phyloP scores from a whole-genome alignment of 1,140 invertebrate species.

The Nylanderia fulva region DNA sequence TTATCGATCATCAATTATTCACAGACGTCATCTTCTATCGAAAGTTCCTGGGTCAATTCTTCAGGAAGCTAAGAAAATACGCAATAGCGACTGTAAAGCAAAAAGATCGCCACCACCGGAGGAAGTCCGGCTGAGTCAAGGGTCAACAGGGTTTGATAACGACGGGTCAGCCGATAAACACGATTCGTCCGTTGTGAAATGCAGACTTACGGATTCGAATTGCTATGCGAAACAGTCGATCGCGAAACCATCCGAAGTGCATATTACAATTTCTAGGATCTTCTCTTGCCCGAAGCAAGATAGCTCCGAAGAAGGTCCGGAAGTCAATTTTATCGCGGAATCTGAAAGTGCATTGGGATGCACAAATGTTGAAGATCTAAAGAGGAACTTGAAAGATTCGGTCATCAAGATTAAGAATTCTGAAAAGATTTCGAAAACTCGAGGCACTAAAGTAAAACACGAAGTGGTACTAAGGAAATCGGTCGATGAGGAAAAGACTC shows the following conservation, averaged over 20 bases:
- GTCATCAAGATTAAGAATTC: neutral
- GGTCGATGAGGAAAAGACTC: neutral
- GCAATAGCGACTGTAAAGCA: conserved; percentile 60
- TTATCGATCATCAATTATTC: conserved; percentile 1
- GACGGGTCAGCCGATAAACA: conserved; percentile 76
- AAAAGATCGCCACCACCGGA: conserved; percentile 79
- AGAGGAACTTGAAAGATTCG: neutral
- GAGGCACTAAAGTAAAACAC: neutral
- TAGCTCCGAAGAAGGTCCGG: neutral
- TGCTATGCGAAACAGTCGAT: conserved; percentile 31
- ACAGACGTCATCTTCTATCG: conserved; percentile 9
- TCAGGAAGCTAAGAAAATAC: conserved; percentile 23
- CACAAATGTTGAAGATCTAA: neutral
- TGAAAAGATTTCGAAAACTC: neutral
- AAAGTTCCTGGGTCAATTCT: neutral
- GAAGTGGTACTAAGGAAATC: neutral
- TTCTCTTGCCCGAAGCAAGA: neutral
- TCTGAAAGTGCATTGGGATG: conserved; percentile 3
- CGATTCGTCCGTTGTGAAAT: conserved; percentile 65
- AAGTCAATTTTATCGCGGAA: neutral
- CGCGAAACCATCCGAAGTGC: conserved; percentile 49
- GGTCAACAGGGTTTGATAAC: conserved; percentile 71
- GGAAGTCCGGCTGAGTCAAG: conserved; percentile 50
- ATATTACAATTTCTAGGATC: conserved; percentile 27
- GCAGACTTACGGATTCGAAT: conserved; percentile 69